Base-by-base conservation (phyloP, 1,140 invertebrate genomes). In the Bacillus rossius region DNA sequence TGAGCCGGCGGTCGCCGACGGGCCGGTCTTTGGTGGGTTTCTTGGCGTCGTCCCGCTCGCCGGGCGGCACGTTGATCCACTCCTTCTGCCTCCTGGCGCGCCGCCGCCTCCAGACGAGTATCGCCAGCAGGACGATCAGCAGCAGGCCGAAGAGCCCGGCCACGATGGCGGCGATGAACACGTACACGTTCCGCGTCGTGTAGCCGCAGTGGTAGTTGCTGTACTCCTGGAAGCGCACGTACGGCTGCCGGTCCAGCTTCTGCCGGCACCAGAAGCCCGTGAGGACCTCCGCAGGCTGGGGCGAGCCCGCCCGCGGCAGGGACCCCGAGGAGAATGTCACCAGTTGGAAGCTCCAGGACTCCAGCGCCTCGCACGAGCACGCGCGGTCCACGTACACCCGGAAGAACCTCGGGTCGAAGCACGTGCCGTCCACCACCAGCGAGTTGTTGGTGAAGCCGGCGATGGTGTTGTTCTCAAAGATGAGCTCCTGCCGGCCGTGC, bases 391-490 rank as follows among this genome's bases (percentile, higher is more conserved):
- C 65, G 48, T 82, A 75, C 0, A 88, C 66, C 45, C 81, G 78
- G 56, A 80, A 79, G 3, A 86, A 66, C 37, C 81, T 76, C 3
- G 78, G 66, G 3, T 75, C 70, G 41, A 87, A 79, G 42, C 79
- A 76, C 8, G 67, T 68, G 0, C 72, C 67, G 67, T 87, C 82
- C 64, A 84, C 79, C 34, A 78, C 70, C 10, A 88, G 68, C 2
- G 85, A 81, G 1, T 77, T 74, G 3, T 79, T 75, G 17, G 77
- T 76, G 63, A 85, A 77, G 49, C 68, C 66, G 2, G 64, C 69
- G 8, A 88, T 69, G 8, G 77, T 83, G 66, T 87, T 87, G 61
- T 85, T 84, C 57, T 84, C 80, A 59, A 89, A 84, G 8, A 77
- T 72, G 3, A 88, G 72, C 49, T 81, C 79, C 65, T 79, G 71